phyloP scores from a whole-genome alignment of 2,797 vertebrate genomes.

The Pelochelys cantorii region DNA sequence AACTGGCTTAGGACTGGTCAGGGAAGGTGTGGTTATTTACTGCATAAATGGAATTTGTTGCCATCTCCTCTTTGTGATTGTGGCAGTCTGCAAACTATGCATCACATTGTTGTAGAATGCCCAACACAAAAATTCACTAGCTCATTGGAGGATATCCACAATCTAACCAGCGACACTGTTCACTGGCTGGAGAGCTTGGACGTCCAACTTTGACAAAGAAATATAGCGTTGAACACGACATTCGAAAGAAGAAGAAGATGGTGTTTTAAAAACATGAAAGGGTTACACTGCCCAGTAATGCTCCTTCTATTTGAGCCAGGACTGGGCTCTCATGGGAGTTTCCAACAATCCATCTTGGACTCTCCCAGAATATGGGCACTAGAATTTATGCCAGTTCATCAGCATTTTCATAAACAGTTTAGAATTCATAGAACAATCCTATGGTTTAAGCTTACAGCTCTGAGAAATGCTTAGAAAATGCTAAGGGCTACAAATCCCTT shows the following conservation, averaged over 20 bases:
- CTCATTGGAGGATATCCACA: too few relatives aligned
- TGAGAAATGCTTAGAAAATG: neutral
- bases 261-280: neutral
- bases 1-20: too few relatives aligned
- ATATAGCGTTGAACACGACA: too few relatives aligned
- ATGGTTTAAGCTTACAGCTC: neutral
- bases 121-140: too few relatives aligned
- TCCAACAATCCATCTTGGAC: neutral
- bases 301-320: neutral
- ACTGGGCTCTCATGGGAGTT: neutral
- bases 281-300: neutral
- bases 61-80: too few relatives aligned
- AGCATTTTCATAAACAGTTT: neutral
- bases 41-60: too few relatives aligned
- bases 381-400: neutral
- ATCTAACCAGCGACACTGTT: neutral
- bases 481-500: neutral
- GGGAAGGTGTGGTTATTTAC: too few relatives aligned
- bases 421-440: neutral
- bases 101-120: too few relatives aligned
- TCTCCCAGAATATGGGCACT: neutral
- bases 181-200: too few relatives aligned
- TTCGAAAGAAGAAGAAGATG: too few relatives aligned
- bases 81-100: too few relatives aligned
- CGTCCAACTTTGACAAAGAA: too few relatives aligned